Evolutionary conservation across 2,888 invertebrate species (phyloP).

Genomic region (Phlogophora meticulosa): DNA sequence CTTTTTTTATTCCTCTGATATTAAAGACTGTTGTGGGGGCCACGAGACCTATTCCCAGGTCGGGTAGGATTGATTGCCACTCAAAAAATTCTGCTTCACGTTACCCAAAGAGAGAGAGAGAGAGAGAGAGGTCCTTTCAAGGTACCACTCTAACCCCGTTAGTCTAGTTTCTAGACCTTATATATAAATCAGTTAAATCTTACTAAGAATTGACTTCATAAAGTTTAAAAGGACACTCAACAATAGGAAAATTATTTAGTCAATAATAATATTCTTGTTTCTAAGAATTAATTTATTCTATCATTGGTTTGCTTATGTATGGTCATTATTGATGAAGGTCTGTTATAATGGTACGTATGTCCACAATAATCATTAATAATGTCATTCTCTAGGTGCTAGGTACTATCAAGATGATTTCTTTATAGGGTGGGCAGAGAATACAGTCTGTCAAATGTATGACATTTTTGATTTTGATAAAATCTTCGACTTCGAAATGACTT

Average conservation of each 20-base stretch:
- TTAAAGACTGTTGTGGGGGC: not conserved
- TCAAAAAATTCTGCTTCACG: no score
- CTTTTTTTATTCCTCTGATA: not conserved
- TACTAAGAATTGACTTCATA: not conserved
- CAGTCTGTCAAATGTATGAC: no score
- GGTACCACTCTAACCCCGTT: not conserved
- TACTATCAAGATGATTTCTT: conserved; percentile 13
- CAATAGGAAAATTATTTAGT: conserved; percentile 52
- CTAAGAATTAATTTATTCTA: conserved; percentile 61
- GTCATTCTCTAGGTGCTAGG: conserved; percentile 23
- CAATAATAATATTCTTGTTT: conserved; percentile 50
- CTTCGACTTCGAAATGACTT: no score
- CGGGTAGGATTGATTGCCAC: no score
- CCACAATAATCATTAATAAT: conserved; percentile 50
- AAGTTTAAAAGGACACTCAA: conserved; percentile 28
- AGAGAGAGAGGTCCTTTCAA: not conserved
- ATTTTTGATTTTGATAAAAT: not conserved
- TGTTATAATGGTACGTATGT: conserved; percentile 21
- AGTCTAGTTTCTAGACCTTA: not conserved
- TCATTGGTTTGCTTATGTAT: conserved; percentile 40
- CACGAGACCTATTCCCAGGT: no score
- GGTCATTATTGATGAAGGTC: conserved; percentile 53
- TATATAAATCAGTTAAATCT: conserved; percentile 2
- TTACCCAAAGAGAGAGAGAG: no score
- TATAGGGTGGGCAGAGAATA: not conserved